These are phyloP conservation scores for Sebastes vulpes DNA, from an alignment of 2,797 vertebrate species.

Conservation along the genomic window DNA sequence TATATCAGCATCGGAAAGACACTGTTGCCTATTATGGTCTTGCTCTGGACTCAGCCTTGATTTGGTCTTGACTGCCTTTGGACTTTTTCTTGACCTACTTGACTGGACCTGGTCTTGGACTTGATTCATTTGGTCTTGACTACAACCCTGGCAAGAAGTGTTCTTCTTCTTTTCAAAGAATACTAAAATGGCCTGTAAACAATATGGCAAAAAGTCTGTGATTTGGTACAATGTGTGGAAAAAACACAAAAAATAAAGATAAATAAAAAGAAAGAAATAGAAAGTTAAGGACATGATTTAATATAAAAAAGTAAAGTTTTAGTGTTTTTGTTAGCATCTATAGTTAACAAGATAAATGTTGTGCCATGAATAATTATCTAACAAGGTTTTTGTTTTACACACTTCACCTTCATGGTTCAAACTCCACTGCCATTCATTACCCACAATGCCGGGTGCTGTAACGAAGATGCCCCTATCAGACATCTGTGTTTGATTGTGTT, in stretches of 20 bases:
- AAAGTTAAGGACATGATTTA: not conserved
- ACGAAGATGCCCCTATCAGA: no score
- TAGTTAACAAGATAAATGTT: not conserved
- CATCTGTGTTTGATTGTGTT: no score
- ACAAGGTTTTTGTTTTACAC: not conserved
- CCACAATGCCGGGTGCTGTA: slow-evolving; percentile 1
- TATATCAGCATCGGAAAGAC: no score
- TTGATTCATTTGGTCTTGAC: no score
- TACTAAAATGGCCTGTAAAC: no score
- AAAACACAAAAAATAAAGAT: not conserved
- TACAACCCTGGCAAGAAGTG: not conserved
- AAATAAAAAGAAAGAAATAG: not conserved
- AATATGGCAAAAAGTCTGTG: no score
- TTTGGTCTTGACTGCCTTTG: no score
- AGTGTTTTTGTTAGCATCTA: not conserved
- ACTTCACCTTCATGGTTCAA: not conserved
- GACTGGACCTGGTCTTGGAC: no score
- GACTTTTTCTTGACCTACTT: no score
- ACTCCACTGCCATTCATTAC: slow-evolving; percentile 1
- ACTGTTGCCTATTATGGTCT: no score
- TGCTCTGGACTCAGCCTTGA: no score
- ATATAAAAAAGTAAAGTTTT: not conserved
- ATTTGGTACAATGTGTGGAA: no score
- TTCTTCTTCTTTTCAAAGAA: not conserved
- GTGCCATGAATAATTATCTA: not conserved